Percentiles rank a stretch among this genome's conserved stretches.
phyloP scores from a whole-genome alignment of 1,140 invertebrate genomes.

The Meloidogyne floridensis region DNA sequence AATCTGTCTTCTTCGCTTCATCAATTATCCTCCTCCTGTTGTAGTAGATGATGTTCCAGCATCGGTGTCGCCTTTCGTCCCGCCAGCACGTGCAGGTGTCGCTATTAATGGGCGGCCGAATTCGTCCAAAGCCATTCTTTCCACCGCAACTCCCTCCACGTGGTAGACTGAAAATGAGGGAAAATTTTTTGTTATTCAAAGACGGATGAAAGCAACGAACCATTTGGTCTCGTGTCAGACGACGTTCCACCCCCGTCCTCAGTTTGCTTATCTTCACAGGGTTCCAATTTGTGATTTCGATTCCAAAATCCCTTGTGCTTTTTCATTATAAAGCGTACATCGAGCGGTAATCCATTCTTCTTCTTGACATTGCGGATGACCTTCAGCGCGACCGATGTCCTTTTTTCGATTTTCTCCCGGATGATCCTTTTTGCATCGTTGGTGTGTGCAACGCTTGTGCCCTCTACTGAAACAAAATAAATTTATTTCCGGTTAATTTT shows the following conservation, averaged over 20 bases:
- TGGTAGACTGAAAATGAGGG: not conserved
- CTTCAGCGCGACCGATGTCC: not conserved
- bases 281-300: not conserved
- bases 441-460: not conserved
- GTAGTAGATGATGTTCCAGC: not conserved
- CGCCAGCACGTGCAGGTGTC: not conserved
- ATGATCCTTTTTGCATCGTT: not conserved
- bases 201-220: not conserved
- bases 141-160: not conserved
- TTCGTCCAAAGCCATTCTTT: not conserved
- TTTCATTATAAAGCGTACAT: not conserved
- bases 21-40: not conserved
- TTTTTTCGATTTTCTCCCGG: not conserved
- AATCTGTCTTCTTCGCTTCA: no score
- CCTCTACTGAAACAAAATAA: not conserved
- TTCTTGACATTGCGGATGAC: not conserved
- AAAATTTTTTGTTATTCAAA: not conserved
- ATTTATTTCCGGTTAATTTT: not conserved
- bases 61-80: not conserved
- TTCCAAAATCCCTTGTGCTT: not conserved
- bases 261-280: not conserved
- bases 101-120: not conserved
- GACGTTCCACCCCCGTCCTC: not conserved
- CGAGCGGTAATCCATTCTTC: not conserved
- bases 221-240: not conserved